Base-by-base conservation (phyloP, 2,888 invertebrate genomes). In the Agrenia bidenticulata region DNA sequence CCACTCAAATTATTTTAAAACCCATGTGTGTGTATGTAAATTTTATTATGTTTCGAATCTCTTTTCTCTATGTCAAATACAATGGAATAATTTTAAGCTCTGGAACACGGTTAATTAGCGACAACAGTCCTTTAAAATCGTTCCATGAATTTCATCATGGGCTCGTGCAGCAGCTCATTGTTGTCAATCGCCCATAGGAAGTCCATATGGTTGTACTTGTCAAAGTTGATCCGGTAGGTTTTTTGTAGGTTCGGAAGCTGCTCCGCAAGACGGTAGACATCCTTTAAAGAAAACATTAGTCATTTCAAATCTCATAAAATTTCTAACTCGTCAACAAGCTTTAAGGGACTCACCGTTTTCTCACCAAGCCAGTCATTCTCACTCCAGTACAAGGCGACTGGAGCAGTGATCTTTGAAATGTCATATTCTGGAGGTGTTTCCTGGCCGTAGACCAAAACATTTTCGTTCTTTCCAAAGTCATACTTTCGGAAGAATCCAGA, bases 191-290 rank as follows among this genome's bases (percentile, higher is more conserved):
- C 88, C 82, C 84, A 89, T 7, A 89, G 75, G 77, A 88, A 90
- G 78, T 90, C 89, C n/a, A 89, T 80, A 75, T 90, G 90, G 78
- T 88, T 89, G 77, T 89, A 90, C 59, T 85, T 82, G 51, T 85
- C 81, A 56, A 83, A 80, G 0, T 86, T 84, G 11, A 90, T 84
- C 73, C 84, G 80, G 73, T 85, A 86, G 77, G 84, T 82, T 13
- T 84, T 81, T 37, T 84, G 85, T 56, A 85, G 81, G 73, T 84
- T 84, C 0, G 82, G 80, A 17, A 89, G 77, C 63, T 83, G 80
- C 0, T 80, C 79, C 56, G 83, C 84, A 42, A 89, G 79, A 54
- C 81, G 82, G 13, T 82, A 77, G 0, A 87, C 87, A 77, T 89
- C 89, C 78, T 84, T 77, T 32, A 80, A 79, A 27, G 37, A 27